Base-by-base conservation (phyloP, 2,888 invertebrate genomes). In the Drosophila stalkeri region DNA sequence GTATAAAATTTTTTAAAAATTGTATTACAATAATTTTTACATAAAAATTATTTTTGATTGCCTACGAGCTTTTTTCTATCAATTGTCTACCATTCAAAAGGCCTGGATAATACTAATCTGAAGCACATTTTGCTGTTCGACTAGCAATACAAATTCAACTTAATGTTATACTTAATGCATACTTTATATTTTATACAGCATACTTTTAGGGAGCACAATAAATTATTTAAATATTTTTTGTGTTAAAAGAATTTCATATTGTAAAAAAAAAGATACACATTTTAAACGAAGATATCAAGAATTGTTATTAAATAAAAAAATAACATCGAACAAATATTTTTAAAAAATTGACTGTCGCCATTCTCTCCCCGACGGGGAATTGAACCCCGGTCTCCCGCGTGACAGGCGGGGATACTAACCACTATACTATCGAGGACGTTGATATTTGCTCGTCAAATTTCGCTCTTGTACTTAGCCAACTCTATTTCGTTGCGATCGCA, bases 371-470 rank as follows among this genome's bases (percentile, higher is more conserved):
- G 78, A 80, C 78, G 77, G 78, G 78, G 78, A 78, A 80, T 78
- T 78, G 74, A 77, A 80, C 80, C 79, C 79, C 79, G 79, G 82
- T 80, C 80, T 82, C 82, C 80, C 82, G 80, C 80, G 79, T 80
- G 80, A 80, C 27, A 27, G 27, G 27, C 27, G 27, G 27, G 27
- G 27, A 81, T 80, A 80, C 80, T 82, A 43, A 83, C 81, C 81
- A 81, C 81, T 81, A 81, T 85, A 81, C 85, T 81, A 85, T 85
- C 82, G 81, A 81, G 85, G 81, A 81, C 1, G 20, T 8, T 56
- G 55, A 0, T 0, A 0, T 0, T 0, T 0, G 0, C 0, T 0
- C 9, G 57, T 0, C 52, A 57, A 72, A 64, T 9, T 2, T 2
- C 1, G 1, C 9, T 52, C 0, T 61, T 44, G 0, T 20, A 46